These are phyloP conservation scores for Neodiprion fabricii DNA, from an alignment of 1,140 invertebrate genomes.

Conservation along the genomic window DNA sequence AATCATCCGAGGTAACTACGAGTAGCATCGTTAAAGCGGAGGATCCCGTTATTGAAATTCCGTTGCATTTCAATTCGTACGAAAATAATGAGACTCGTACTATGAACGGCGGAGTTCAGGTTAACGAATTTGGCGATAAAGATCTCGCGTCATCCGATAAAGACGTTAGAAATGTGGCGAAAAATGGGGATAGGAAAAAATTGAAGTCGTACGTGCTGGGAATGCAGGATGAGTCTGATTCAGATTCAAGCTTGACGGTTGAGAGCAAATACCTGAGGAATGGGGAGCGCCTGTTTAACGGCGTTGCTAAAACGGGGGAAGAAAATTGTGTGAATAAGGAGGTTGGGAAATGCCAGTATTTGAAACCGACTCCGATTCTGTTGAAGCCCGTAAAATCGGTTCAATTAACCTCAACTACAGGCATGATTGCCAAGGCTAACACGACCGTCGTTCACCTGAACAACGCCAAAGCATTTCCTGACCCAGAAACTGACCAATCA, in stretches of 20 bases:
- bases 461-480: conserved; percentile 22
- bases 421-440: conserved; percentile 20
- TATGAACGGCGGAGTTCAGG: conserved; percentile 18
- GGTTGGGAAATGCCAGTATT: neutral
- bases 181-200: conserved; percentile 1
- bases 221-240: conserved; percentile 40
- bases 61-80: conserved; percentile 3
- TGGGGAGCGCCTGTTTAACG: conserved; percentile 56
- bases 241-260: conserved; percentile 42
- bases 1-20: conserved; percentile 31
- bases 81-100: neutral
- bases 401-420: neutral
- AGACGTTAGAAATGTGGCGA: neutral
- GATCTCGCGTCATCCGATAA: neutral
- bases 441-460: conserved; percentile 41
- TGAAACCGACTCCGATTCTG: neutral
- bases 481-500: neutral
- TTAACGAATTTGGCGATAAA: conserved; percentile 12
- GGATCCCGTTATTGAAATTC: neutral
- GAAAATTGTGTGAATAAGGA: neutral
- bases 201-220: conserved; percentile 55
- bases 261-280: conserved; percentile 41
- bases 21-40: conserved; percentile 15
- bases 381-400: neutral
- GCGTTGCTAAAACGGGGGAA: neutral